phyloP scores from a whole-genome alignment of 2,113 vertebrate species.

The Cebidichthys violaceus region DNA sequence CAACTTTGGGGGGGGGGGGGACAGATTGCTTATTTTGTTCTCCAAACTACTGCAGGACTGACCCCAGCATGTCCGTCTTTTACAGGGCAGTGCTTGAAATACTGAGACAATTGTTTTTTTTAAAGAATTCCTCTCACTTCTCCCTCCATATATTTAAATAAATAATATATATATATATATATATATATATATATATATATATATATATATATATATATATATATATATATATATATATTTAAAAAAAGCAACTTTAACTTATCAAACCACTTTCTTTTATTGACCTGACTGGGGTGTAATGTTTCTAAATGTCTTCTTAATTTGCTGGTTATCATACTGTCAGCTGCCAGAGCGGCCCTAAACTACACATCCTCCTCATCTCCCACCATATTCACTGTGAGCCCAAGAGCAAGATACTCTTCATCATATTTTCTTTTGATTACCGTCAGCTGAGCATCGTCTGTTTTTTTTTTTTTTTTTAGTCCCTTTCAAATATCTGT shows the following conservation, averaged over 20 bases:
- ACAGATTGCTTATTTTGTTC: conserved; percentile 33
- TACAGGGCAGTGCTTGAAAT: not conserved
- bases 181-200: too few species aligned
- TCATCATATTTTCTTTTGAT: not conserved
- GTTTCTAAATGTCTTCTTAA: not conserved
- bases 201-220: too few species aligned
- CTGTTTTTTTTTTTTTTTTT: not conserved
- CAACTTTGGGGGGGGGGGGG: not conserved
- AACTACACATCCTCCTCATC: not conserved
- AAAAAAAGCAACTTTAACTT: too few species aligned
- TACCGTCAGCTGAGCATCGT: not conserved
- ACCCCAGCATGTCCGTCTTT: not conserved
- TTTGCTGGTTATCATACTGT: not conserved
- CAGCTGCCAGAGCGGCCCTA: not conserved
- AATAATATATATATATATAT: too few species aligned
- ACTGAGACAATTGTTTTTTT: not conserved
- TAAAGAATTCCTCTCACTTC: not conserved
- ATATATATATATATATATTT: too few species aligned
- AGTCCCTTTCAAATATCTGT: not conserved
- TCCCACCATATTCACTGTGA: not conserved
- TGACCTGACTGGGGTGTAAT: not conserved
- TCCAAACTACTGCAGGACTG: conserved; percentile 10
- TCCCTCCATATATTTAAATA: too few species aligned
- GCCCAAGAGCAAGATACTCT: not conserved
- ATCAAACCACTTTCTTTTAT: not conserved